Percentiles rank a stretch among this genome's conserved stretches.
These are phyloP conservation scores for Pheosia tremula DNA, from an alignment of 2,888 invertebrate species.

Conservation along the genomic window DNA sequence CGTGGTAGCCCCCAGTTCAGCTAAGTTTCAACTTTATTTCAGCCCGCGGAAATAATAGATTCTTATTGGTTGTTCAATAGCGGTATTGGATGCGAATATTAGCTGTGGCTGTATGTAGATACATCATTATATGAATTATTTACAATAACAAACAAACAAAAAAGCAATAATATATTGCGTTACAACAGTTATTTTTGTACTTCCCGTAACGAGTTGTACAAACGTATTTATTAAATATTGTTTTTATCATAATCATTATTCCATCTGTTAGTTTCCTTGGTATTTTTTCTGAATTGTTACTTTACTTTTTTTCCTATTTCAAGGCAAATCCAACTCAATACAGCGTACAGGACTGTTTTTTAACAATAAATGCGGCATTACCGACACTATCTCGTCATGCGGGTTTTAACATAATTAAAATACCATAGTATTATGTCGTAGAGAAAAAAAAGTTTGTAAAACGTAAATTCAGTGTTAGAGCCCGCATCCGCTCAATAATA, in stretches of 20 bases:
- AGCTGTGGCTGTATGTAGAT: too few relatives aligned
- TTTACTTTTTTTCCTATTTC: background rate
- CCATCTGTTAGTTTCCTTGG: background rate
- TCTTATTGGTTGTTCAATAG: too few relatives aligned
- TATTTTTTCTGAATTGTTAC: conserved; percentile 4
- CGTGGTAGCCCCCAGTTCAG: too few relatives aligned
- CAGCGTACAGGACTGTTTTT: background rate
- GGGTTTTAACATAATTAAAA: conserved; percentile 5
- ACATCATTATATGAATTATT: too few relatives aligned
- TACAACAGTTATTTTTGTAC: too few relatives aligned
- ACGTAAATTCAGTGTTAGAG: conserved; percentile 2
- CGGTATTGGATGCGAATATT: too few relatives aligned
- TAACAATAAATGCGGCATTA: conserved; percentile 1
- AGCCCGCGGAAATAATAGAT: too few relatives aligned
- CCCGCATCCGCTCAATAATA: conserved; percentile 10
- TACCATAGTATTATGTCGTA: conserved; percentile 1
- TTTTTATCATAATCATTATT: background rate
- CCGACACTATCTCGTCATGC: conserved; percentile 1
- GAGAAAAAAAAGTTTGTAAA: background rate
- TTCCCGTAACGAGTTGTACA: background rate
- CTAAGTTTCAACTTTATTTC: too few relatives aligned
- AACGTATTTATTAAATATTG: background rate
- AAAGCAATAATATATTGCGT: too few relatives aligned
- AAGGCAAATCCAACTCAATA: background rate
- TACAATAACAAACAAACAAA: too few relatives aligned